Conservation (phyloP, 2,113 vertebrate species). For the Tenrec ecaudatus region DNA sequence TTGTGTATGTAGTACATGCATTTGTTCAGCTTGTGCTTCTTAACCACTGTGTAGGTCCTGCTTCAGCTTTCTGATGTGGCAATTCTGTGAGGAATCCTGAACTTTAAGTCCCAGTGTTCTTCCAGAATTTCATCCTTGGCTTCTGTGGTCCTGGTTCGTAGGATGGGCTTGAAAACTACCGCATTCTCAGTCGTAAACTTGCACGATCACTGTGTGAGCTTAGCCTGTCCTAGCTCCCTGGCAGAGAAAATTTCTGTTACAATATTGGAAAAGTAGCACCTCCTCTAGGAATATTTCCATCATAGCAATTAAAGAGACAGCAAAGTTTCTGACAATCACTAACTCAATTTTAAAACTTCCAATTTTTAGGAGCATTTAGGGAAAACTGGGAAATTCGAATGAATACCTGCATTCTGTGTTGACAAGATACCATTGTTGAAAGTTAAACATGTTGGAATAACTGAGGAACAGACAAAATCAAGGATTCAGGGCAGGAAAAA, state of each 20-base stretch:
- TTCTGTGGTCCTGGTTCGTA: neutral
- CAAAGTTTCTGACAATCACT: neutral
- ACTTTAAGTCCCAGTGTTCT: neutral
- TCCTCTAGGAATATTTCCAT: neutral
- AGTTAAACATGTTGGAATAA: neutral
- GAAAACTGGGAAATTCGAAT: neutral
- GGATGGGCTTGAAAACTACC: neutral
- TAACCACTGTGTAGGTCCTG: too few relatives aligned
- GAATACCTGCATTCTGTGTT: neutral
- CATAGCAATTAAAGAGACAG: neutral
- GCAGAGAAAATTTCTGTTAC: neutral
- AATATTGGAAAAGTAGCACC: neutral
- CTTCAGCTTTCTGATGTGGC: neutral
- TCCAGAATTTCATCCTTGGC: neutral
- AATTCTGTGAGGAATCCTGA: neutral
- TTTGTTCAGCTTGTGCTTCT: too few relatives aligned
- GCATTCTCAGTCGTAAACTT: neutral
- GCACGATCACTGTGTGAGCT: rapidly evolving
- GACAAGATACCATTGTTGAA: neutral
- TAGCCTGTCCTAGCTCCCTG: neutral
- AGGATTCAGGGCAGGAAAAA: neutral
- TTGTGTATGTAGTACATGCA: too few relatives aligned
- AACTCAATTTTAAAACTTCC: neutral
- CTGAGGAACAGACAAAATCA: neutral
- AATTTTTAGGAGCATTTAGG: neutral